Percentiles rank a stretch among this genome's conserved stretches.
These are phyloP conservation scores for Drosophila arizonae DNA, from an alignment of 1,140 invertebrate species.

Conservation along the genomic window DNA sequence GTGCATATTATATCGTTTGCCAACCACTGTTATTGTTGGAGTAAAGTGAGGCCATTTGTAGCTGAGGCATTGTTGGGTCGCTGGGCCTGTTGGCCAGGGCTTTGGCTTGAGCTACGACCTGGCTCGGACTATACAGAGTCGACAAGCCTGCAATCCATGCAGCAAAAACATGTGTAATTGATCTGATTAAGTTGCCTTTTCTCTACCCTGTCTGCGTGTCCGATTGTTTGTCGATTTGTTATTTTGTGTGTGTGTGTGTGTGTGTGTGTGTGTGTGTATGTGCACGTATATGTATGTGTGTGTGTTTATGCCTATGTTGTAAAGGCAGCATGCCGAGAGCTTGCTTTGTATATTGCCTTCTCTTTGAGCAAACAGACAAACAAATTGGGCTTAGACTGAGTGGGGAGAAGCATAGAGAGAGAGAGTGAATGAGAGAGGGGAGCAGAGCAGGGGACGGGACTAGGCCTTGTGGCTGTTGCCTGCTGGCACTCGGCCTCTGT, in stretches of 20 bases:
- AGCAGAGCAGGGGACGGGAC: too few relatives aligned
- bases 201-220: conserved; percentile 32
- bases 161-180: conserved; percentile 81
- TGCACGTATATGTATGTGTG: conserved; percentile 2
- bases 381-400: conserved; percentile 16
- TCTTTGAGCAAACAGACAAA: conserved; percentile 55
- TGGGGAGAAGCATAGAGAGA: background rate
- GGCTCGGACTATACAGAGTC: background rate
- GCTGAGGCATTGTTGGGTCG: too few relatives aligned
- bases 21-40: background rate
- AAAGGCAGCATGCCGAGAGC: conserved; percentile 52
- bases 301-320: conserved; percentile 7
- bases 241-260: background rate
- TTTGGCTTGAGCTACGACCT: conserved; percentile 3
- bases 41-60: background rate
- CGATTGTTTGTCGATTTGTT: conserved; percentile 18
- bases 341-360: conserved; percentile 44
- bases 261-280: conserved; percentile 5
- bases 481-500: conserved; percentile 37
- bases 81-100: conserved; percentile 7
- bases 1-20: too few relatives aligned
- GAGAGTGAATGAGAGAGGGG: too few relatives aligned
- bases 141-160: conserved; percentile 66
- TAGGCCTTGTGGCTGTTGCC: conserved; percentile 46
- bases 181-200: conserved; percentile 80